phyloP scores from a whole-genome alignment of 2,888 invertebrate species.

The Campoplex capitator region DNA sequence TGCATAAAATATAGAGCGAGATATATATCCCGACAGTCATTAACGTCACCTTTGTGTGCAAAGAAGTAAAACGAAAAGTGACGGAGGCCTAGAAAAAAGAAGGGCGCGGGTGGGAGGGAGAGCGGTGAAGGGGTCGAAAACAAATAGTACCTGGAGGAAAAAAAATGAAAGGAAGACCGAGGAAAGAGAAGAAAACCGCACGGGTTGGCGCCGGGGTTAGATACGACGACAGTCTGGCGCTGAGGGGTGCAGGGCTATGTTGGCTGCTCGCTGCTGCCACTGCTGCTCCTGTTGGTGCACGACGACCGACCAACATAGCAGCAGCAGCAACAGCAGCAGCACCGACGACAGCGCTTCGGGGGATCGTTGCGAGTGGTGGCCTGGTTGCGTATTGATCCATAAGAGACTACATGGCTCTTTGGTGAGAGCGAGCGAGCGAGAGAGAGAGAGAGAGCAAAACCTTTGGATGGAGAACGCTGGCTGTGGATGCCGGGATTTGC shows the following conservation, averaged over 20 bases:
- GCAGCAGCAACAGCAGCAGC: conserved; percentile 43
- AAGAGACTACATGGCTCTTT: conserved; percentile 65
- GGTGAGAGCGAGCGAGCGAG: conserved; percentile 51
- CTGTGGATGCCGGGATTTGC: conserved; percentile 62
- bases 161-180: conserved; percentile 27
- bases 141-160: conserved; percentile 26
- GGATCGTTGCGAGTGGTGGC: conserved; percentile 75
- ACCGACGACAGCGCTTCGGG: conserved; percentile 57
- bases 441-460: conserved; percentile 63
- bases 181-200: conserved; percentile 46
- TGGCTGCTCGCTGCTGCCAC: conserved; percentile 26
- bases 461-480: conserved; percentile 49
- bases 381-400: conserved; percentile 84
- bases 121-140: neutral
- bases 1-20: conserved; percentile 5
- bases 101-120: neutral
- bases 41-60: conserved; percentile 11
- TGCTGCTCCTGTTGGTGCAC: conserved; percentile 48
- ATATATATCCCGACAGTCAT: conserved; percentile 24
- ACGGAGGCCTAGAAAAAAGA: conserved; percentile 2
- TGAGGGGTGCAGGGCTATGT: conserved; percentile 51
- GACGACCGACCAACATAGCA: conserved; percentile 29
- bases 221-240: conserved; percentile 65
- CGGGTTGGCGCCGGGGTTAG: conserved; percentile 61
- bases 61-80: conserved; percentile 13